Conservation (phyloP, 2,797 vertebrate genomes). For the Poeciliopsis turneri region DNA sequence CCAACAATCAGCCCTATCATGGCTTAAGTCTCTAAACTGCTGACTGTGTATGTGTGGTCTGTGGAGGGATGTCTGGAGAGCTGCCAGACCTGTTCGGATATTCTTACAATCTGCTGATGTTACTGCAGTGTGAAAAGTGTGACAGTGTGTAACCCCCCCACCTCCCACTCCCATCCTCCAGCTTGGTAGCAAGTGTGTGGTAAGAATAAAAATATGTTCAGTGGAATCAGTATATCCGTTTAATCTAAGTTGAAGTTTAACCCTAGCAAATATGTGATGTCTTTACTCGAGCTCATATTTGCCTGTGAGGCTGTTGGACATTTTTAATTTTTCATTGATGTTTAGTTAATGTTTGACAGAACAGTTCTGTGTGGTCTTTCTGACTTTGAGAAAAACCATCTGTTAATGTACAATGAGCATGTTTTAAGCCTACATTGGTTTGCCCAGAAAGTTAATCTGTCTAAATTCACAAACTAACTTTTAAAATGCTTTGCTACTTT, state of each 20-base stretch:
- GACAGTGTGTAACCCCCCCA: not conserved
- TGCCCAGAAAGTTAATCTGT: not conserved
- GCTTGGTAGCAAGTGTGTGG: constrained; percentile 9
- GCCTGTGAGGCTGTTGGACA: constrained; percentile 55
- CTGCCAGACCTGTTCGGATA: constrained; percentile 49
- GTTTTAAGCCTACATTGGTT: constrained; percentile 4
- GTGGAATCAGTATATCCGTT: constrained; percentile 11
- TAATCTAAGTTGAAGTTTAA: constrained; percentile 28
- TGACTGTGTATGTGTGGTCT: constrained; percentile 24
- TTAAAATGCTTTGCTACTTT: not conserved
- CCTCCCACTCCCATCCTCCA: not conserved
- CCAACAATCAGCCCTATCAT: constrained; percentile 27
- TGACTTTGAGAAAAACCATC: constrained; percentile 35
- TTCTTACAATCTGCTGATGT: constrained; percentile 29
- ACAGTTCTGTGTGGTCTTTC: constrained; percentile 44
- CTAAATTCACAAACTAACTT: not conserved
- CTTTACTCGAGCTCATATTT: constrained; percentile 31
- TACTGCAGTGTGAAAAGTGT: constrained; percentile 13
- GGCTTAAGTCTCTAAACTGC: constrained; percentile 30
- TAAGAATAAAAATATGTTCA: constrained; percentile 5
- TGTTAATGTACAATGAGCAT: constrained; percentile 34
- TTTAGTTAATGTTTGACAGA: constrained; percentile 61
- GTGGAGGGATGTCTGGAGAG: constrained; percentile 41
- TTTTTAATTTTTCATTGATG: constrained; percentile 26
- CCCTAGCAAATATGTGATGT: not conserved